phyloP scores from a whole-genome alignment of 2,113 vertebrate genomes.

The Nansenia antarctica region DNA sequence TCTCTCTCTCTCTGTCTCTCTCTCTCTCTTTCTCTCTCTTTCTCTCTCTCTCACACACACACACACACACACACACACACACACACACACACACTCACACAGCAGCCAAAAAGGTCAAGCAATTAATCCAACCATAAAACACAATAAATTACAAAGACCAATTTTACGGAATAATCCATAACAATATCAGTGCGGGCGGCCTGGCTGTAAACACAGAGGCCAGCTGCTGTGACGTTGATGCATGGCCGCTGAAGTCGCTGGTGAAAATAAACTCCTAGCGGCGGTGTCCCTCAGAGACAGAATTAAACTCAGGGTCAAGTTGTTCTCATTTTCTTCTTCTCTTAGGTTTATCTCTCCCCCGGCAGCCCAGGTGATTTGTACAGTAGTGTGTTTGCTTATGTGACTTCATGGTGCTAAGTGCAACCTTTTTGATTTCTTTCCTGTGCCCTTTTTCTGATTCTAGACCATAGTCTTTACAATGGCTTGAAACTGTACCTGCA shows the following conservation, averaged over 20 bases:
- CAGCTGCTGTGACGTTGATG: slow-evolving; percentile 48
- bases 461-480: no score
- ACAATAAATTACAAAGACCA: slow-evolving; percentile 74
- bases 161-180: slow-evolving; percentile 81
- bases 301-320: slow-evolving; percentile 54
- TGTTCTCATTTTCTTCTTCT: slow-evolving; percentile 31
- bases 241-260: slow-evolving; percentile 48
- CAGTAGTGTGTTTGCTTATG: slow-evolving; percentile 31
- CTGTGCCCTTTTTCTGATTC: slow-evolving; percentile 9
- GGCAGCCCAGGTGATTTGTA: slow-evolving; percentile 36
- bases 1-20: neutral
- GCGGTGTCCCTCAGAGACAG: slow-evolving; percentile 33
- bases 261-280: slow-evolving; percentile 56
- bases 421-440: slow-evolving; percentile 41
- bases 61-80: slow-evolving; percentile 45
- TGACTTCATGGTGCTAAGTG: slow-evolving; percentile 35
- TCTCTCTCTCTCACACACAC: neutral
- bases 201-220: slow-evolving; percentile 68
- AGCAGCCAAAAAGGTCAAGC: slow-evolving; percentile 71
- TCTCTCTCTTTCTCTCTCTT: neutral
- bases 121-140: slow-evolving; percentile 73
- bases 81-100: slow-evolving; percentile 43
- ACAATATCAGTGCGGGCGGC: slow-evolving; percentile 61
- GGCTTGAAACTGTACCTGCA: no score
- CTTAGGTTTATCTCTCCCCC: slow-evolving; percentile 36